Conservation (phyloP, 2,113 vertebrate species). For the Takifugu bimaculatus region DNA sequence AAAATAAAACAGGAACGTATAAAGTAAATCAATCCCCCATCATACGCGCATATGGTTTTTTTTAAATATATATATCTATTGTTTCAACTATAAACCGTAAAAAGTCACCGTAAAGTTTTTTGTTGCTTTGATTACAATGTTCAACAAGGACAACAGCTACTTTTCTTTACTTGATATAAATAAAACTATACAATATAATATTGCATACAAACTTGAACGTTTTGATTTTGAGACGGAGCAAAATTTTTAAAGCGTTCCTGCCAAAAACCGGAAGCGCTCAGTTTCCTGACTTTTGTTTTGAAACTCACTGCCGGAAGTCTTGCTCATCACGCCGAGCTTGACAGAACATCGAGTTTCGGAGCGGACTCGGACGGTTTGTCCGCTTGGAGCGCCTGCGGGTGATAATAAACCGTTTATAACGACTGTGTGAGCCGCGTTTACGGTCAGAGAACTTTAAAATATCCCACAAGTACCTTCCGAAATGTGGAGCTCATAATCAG, state of each 20-base stretch:
- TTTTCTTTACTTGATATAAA: no score
- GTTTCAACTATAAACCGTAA: neutral
- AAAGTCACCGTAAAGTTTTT: no score
- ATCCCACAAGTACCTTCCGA: neutral
- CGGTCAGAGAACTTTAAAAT: neutral
- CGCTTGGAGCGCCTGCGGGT: neutral
- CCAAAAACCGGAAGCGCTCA: no score
- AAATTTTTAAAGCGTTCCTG: no score
- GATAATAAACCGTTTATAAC: neutral
- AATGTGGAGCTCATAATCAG: no score
- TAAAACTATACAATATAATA: no score
- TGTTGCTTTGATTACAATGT: neutral
- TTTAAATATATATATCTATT: neutral
- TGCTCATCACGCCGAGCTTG: neutral
- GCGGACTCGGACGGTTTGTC: conserved; percentile 11
- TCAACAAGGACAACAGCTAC: no score
- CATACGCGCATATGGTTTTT: neutral
- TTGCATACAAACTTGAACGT: no score
- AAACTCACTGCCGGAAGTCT: neutral
- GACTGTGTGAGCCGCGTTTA: neutral
- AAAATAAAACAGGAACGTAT: no score
- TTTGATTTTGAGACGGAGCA: no score
- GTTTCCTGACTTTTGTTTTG: conserved; percentile 18
- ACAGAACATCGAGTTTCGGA: neutral
- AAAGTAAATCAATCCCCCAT: no score